Evolutionary conservation across 2,113 vertebrate species (phyloP).

Genomic region (Hyaena hyaena): DNA sequence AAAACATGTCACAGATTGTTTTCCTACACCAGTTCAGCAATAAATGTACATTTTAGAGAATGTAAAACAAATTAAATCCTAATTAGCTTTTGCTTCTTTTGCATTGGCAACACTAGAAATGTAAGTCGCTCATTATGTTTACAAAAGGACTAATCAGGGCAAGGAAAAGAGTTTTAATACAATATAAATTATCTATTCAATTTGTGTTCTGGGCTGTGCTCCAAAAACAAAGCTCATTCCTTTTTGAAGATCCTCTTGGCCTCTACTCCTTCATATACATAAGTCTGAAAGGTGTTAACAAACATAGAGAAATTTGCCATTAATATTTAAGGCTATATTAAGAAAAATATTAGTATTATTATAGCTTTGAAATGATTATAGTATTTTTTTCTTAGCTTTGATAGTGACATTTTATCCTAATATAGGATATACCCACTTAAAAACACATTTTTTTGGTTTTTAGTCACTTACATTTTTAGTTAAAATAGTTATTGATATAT

Average conservation of each 20-base stretch:
- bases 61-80: neutral
- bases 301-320: neutral
- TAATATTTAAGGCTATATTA: neutral
- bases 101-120: conserved; percentile 36
- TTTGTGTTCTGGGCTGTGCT: neutral
- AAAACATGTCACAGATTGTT: conserved; percentile 2
- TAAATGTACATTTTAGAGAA: neutral
- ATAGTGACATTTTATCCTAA: neutral
- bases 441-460: neutral
- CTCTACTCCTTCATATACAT: conserved; percentile 93
- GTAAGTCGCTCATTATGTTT: neutral
- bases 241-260: conserved; percentile 95
- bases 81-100: conserved; percentile 42
- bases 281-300: conserved; percentile 87
- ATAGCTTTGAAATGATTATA: neutral
- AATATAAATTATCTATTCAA: neutral
- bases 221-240: conserved; percentile 74
- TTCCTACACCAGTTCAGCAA: neutral
- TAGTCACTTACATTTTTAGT: neutral
- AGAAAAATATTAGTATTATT: neutral
- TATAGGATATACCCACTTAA: neutral
- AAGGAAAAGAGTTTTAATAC: neutral
- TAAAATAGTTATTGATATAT: neutral
- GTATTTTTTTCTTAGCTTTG: neutral
- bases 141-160: neutral